These are phyloP conservation scores for Melinaea menophilus DNA, from an alignment of 2,888 invertebrate genomes.

Conservation along the genomic window DNA sequence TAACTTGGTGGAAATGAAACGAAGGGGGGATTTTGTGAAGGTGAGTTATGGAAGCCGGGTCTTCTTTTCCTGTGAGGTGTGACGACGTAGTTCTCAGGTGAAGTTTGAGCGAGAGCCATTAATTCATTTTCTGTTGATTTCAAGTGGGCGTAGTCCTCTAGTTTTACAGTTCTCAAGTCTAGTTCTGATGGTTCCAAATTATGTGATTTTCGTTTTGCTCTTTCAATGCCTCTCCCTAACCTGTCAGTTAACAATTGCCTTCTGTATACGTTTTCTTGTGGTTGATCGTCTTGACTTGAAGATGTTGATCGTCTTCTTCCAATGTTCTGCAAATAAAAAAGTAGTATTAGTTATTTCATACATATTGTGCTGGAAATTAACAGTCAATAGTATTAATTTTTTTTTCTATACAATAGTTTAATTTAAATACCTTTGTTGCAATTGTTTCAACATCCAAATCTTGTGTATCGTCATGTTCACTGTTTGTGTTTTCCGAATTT, in stretches of 20 bases:
- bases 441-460: conserved; percentile 76
- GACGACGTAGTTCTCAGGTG: conserved; percentile 90
- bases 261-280: conserved; percentile 76
- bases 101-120: conserved; percentile 82
- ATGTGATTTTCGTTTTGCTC: conserved; percentile 80
- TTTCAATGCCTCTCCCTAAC: conserved; percentile 78
- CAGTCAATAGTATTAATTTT: too few relatives aligned
- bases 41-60: conserved; percentile 92
- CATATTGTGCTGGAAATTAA: too few relatives aligned
- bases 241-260: conserved; percentile 80
- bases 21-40: conserved; percentile 91
- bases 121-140: conserved; percentile 84
- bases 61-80: conserved; percentile 91
- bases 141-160: conserved; percentile 82
- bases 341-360: too few relatives aligned
- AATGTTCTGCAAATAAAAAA: conserved; percentile 56
- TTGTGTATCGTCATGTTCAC: conserved; percentile 76
- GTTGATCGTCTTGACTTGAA: conserved; percentile 73
- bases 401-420: too few relatives aligned
- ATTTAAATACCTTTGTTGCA: conserved; percentile 64
- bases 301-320: conserved; percentile 73
- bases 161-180: conserved; percentile 80
- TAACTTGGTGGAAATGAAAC: conserved; percentile 89
- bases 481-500: conserved; percentile 77
- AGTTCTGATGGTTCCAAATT: conserved; percentile 84